Evolutionary conservation across 1,140 invertebrate species (phyloP).

Genomic region (Aricia agestis): DNA sequence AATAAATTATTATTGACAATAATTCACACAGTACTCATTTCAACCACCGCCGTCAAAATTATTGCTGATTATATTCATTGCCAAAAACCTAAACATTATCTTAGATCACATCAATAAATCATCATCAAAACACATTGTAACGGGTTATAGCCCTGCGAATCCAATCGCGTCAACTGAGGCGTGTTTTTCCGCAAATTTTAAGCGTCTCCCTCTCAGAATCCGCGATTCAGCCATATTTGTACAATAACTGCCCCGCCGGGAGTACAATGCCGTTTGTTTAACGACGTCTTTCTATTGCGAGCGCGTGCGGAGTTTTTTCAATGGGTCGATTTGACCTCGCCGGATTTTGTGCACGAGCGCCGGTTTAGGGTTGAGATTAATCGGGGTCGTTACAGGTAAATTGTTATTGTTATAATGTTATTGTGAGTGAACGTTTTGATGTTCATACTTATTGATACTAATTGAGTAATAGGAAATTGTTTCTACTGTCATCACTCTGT

Average conservation of each 20-base stretch:
- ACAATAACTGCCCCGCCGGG: conserved; percentile 61
- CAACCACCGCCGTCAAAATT: too few relatives aligned
- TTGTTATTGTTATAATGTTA: conserved; percentile 1
- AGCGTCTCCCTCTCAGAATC: conserved; percentile 55
- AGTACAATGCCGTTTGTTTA: conserved; percentile 63
- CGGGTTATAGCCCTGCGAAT: conserved; percentile 50
- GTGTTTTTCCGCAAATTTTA: conserved; percentile 69
- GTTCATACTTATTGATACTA: background rate
- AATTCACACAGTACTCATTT: too few relatives aligned
- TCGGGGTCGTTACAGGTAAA: conserved; percentile 18
- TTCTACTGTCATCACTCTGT: too few relatives aligned
- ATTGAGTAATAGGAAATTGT: too few relatives aligned
- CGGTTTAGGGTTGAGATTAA: conserved; percentile 48
- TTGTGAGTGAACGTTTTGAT: background rate
- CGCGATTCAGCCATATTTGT: conserved; percentile 68
- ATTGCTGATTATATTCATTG: too few relatives aligned
- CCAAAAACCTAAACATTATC: too few relatives aligned
- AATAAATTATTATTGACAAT: too few relatives aligned
- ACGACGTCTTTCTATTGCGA: conserved; percentile 60
- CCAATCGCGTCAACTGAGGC: conserved; percentile 38
- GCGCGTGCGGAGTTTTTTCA: conserved; percentile 56
- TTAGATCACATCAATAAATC: too few relatives aligned
- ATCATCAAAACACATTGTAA: background rate
- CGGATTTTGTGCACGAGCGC: conserved; percentile 30
- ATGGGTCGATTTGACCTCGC: conserved; percentile 43